Base-by-base conservation (phyloP, 2,113 vertebrate genomes). In the Chloebia gouldiae region DNA sequence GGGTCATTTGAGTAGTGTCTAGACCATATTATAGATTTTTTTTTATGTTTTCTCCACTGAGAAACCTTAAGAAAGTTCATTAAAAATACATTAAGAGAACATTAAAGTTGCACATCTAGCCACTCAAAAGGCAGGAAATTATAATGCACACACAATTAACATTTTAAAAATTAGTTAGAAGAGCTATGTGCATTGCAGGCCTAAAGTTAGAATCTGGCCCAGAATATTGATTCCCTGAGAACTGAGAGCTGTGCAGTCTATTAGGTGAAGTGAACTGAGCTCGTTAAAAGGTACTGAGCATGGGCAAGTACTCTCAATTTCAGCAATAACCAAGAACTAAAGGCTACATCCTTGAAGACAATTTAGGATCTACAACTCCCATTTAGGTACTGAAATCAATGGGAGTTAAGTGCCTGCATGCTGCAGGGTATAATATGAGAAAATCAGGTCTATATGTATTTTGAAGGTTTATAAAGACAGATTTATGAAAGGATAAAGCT, bases 331-430 rank as follows among this genome's bases (percentile, higher is more conserved):
- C 68, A 64, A 90, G 96, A 95, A 90, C 82, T 90, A 92, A 93
- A 95, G 86, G 75, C 93, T 95, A 94, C 94, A 86, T 93, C 91
- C 68, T 93, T 82, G 93, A 94, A 95, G 88, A 92, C 96, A 88
- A 77, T 95, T 96, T 90, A 92, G 94, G 82, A 92, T 88, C 88
- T 90, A 88, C 92, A 77, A 45, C 47, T 95, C 86, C 80, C 86
- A 92, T 95, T 96, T 92, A 94, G 51, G 76, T 70, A 75, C 79
- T 54, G 76, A 94, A 96, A 97, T 97, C 95, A 95, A 94, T 97
- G 92, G 60, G 35, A 94, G 82, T 54, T 94, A 93, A 96, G 72
- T 83, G 80, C 31, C 80, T 94, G 60, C 59, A 78, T 54, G 91
- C 91, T 93, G 82, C 72, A 86, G 86, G 76, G 72, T 51, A 81